Base-by-base conservation (phyloP, 2,888 invertebrate species). In the Nebria salina region DNA sequence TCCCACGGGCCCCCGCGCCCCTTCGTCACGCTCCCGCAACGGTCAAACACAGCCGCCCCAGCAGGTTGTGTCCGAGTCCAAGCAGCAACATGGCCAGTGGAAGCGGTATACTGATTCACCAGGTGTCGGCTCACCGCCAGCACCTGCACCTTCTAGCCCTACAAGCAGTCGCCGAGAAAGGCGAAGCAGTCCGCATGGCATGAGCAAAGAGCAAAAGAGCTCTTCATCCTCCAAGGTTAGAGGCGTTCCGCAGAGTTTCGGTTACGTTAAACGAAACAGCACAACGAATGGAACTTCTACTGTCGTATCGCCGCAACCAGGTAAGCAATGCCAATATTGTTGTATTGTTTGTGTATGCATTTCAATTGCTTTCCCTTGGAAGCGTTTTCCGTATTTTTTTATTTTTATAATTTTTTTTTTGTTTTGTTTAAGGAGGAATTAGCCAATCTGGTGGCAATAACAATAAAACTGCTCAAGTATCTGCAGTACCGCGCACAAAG, bases 401-500 rank as follows among this genome's bases (percentile, higher is more conserved):
- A n/a, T n/a, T n/a, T n/a, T n/a, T n/a, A n/a, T n/a, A n/a, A n/a
- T 20, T 20, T 20, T 0, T 20, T 20, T 20, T 20, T 20, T 20
- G 68, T 11, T 80, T 72, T 87, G 68, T 11, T 80, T 72, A 86
- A 88, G 88, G 86, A 82, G 83, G 86, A 80, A 87, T 86, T 83
- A 86, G 85, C 79, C 87, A 86, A 81, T 84, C 86, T 65, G 88
- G 88, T 54, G 72, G 73, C 65, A 54, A 54, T 54, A 82, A 78
- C 25, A 83, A 82, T 70, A 89, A 89, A 86, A 95, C 96, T 8
- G 95, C 95, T 70, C 95, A 96, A 89, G 95, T 96, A 54, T 95
- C 96, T 76, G 95, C 95, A 2, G 96, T 96, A 68, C 96, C 96
- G 8, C 91, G 96, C 85, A 95, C 95, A 0, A 96, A 96, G 90